These are phyloP conservation scores for Phylloscopus whistleri DNA, from an alignment of 2,113 vertebrate genomes.

Conservation along the genomic window DNA sequence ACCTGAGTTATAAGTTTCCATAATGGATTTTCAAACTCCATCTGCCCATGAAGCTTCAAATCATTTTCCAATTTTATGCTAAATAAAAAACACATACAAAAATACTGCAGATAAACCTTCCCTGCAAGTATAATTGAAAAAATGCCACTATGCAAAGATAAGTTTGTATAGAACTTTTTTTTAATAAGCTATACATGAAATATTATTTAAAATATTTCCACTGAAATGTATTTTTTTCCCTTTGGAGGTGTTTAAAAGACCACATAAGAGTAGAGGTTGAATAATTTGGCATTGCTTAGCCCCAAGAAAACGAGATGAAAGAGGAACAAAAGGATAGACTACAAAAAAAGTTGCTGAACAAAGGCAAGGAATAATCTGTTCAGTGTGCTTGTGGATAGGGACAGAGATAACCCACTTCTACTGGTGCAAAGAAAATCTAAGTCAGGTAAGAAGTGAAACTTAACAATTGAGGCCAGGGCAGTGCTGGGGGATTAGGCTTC, in stretches of 20 bases:
- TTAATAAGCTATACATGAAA: not conserved
- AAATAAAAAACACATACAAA: constrained; percentile 7
- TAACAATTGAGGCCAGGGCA: not conserved
- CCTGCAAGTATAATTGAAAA: not conserved
- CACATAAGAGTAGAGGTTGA: not conserved
- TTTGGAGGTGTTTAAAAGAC: not conserved
- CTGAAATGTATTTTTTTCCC: not conserved
- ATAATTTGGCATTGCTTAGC: constrained; percentile 22
- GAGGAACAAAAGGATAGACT: constrained; percentile 7
- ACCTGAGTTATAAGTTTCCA: not conserved
- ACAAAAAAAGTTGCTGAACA: constrained; percentile 3
- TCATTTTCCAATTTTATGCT: not conserved
- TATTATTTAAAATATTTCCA: not conserved
- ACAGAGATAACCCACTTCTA: not conserved
- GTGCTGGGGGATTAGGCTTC: not conserved
- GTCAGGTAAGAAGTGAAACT: not conserved
- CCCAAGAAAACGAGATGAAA: constrained; percentile 7
- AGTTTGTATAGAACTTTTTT: not conserved
- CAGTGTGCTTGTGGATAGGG: not conserved
- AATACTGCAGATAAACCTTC: not conserved
- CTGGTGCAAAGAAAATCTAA: not conserved
- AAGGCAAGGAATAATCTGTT: not conserved
- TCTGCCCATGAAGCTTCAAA: not conserved
- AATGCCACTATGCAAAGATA: not conserved
- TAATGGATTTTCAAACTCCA: not conserved